Conservation (phyloP, 2,797 vertebrate genomes). For the Anas bahamensis region DNA sequence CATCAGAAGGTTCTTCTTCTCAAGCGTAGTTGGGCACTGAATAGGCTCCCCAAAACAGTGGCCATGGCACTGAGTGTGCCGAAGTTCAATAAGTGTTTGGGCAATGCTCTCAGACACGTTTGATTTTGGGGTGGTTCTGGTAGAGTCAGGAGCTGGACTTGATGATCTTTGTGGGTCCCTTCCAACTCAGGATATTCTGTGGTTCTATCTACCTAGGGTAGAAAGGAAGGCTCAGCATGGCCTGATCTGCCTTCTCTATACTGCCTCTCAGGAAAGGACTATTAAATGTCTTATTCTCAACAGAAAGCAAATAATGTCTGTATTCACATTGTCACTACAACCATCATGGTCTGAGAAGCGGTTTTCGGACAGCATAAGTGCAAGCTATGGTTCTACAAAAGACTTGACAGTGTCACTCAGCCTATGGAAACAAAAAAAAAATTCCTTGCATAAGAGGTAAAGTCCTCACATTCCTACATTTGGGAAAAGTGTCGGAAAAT, state of each 20-base stretch:
- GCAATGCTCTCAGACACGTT: no score
- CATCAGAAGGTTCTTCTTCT: no score
- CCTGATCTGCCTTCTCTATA: background rate
- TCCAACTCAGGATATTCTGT: no score
- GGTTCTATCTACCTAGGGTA: background rate
- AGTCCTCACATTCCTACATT: no score
- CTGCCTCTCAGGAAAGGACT: background rate
- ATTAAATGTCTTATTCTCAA: background rate
- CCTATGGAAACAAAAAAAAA: background rate
- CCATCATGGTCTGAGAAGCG: background rate
- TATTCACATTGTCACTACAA: background rate
- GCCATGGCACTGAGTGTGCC: no score
- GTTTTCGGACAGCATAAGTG: background rate
- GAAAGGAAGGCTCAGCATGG: background rate
- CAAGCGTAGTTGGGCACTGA: no score
- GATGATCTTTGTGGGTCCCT: no score
- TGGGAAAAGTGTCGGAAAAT: background rate
- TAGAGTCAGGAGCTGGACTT: no score
- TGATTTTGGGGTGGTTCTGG: no score
- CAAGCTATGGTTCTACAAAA: background rate
- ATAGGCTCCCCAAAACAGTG: no score
- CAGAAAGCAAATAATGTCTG: background rate
- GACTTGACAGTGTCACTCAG: background rate
- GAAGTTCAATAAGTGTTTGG: no score
- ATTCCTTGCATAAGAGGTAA: background rate